Base-by-base conservation (phyloP, 30 jellyfish, hydroid and myxozoan genomes). In the Rhopilema esculentum region DNA sequence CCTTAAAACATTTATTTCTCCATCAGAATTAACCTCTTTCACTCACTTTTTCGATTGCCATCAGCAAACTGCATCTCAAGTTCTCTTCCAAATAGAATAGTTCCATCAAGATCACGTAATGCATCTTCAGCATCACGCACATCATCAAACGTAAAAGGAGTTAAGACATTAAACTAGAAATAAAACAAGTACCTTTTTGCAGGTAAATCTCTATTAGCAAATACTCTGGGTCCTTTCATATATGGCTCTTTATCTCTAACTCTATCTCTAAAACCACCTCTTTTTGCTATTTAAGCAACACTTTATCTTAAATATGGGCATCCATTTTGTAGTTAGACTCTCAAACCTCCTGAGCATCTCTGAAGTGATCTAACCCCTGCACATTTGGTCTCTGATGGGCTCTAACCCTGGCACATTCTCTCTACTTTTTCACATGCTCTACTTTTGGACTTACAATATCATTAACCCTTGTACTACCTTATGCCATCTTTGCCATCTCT, bases 81-180 rank as follows among this genome's bases (percentile, higher is more conserved):
- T 21, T 78, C 85, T 65, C 97, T 82, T 27, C 99, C 99, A 88
- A 22, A 71, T n/a, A 95, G 89, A 6, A 40, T 79, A 8, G 89
- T 75, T n/a, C 99, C 98, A 88, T 95, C 98, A 40, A 90, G 89
- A 77, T 85, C 90, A 27, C 86, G 91, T 9, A 95, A 75, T 21
- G 99, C 99, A 69, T 95, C 99, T 63, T 95, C 99, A 19, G 99
- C 99, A 88, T 95, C 99, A 24, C 97, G 95, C 19, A 75, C 73
- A 66, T 95, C 96, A 64, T 95, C 99, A 95, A 79, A 95, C 83
- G 87, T 95, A 74, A 65, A 53, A 27, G 16, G 32, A 73, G 84
- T 73, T 73, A 73, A 73, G 84, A 73, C 84, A 73, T 30, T 16
- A 15, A 73, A 73, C 26, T 18, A 73, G 64, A 49, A 73, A 7